Conservation (phyloP, 2,888 invertebrate species). For the Leptinotarsa peninsularis region DNA sequence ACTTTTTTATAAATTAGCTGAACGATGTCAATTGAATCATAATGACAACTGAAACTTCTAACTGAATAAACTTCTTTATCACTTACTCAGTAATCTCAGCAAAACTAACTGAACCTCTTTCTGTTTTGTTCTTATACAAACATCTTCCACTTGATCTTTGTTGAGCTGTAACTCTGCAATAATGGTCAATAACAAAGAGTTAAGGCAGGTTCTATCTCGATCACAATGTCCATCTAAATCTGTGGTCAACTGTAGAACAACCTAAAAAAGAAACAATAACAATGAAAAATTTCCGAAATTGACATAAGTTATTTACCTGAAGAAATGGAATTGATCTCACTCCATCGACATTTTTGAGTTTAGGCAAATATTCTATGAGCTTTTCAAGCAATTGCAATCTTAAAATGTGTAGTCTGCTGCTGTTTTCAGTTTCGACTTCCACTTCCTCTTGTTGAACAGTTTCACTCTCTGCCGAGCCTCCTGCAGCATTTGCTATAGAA, state of each 20-base stretch:
- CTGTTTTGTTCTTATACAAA: slow-evolving; percentile 76
- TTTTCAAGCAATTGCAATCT: slow-evolving; percentile 80
- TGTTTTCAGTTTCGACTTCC: slow-evolving; percentile 63
- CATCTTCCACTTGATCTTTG: slow-evolving; percentile 68
- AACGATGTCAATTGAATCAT: background rate
- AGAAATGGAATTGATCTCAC: slow-evolving; percentile 91
- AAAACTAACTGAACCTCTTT: slow-evolving; percentile 90
- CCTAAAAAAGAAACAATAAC: slow-evolving; percentile 66
- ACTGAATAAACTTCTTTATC: slow-evolving; percentile 46
- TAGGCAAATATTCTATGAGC: slow-evolving; percentile 82
- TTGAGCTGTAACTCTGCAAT: slow-evolving; percentile 80
- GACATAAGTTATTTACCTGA: slow-evolving; percentile 67
- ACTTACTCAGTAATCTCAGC: slow-evolving; percentile 86
- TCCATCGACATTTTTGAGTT: slow-evolving; percentile 82
- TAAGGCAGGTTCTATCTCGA: slow-evolving; percentile 81
- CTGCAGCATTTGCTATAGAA: slow-evolving; percentile 58
- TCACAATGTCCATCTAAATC: slow-evolving; percentile 90
- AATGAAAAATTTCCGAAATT: background rate
- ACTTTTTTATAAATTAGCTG: too few species aligned
- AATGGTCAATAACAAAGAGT: slow-evolving; percentile 79
- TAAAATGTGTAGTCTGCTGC: slow-evolving; percentile 73
- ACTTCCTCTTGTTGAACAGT: slow-evolving; percentile 56
- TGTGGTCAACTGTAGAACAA: slow-evolving; percentile 87
- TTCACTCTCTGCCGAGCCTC: slow-evolving; percentile 54
- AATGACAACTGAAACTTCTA: background rate